Evolutionary conservation across 2,797 vertebrate species (phyloP), one percentile per base, ranked within the genome.

Genomic region (Caiman crocodilus): DNA sequence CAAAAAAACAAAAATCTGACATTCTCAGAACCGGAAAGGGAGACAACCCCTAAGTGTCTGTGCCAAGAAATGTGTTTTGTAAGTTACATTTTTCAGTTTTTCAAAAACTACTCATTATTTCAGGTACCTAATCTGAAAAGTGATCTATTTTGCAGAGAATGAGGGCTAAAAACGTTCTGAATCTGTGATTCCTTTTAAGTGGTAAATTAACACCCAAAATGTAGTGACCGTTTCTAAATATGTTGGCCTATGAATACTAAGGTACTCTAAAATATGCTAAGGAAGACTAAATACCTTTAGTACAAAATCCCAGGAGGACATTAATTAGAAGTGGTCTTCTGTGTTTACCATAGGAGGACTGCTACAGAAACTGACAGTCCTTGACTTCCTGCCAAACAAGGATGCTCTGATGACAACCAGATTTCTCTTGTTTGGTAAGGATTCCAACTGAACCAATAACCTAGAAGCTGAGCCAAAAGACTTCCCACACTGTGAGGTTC

Each of bases 321-420:
- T 83, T 86, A 76, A 79, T 23, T 14, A 18, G 0, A 35, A 23
- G 59, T 50, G 42, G 42, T 50, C 42, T 50, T 50, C 42, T 50
- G 56, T 23, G 67, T 7, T 8, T 63, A 56, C 5, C 61, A 60
- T 1, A 73, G 25, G 67, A 14, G 30, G 1, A 3, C 64, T 87
- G 11, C 21, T 15, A 61, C 63, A 30, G 8, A 5, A 79, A 25
- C 32, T 79, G 18, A 74, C n/a, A 14, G 12, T 28, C 21, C 85
- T 7, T 13, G 42, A 9, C 8, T 12, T 69, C 30, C 3, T 17
- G 6, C 59, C 28, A 60, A 21, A 23, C 6, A 77, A 7, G 83
- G 71, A 60, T 6, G 5, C 0, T 0, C 20, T 80, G 30, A 75
- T 1, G 28, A 17, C 28, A 81, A 79, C 61, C 2, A 58, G 32